Conservation (phyloP, 2,888 invertebrate species). For the Drosophila mercatorum region DNA sequence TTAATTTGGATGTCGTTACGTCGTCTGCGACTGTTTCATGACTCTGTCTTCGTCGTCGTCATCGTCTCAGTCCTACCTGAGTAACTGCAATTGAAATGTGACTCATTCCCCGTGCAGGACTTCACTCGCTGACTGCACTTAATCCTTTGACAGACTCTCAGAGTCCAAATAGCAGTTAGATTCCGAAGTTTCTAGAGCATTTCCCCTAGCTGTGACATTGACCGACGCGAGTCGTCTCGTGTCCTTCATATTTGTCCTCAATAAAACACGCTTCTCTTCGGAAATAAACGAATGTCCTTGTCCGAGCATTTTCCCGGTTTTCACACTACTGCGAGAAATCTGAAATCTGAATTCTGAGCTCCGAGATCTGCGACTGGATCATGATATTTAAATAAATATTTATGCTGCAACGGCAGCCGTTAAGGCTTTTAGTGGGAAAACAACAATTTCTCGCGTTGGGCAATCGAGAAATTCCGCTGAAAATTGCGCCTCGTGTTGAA, state of each 20-base stretch:
- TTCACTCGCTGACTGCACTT: constrained; percentile 24
- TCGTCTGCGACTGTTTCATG: constrained; percentile 29
- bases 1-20: constrained; percentile 23
- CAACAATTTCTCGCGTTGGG: constrained; percentile 11
- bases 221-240: background rate
- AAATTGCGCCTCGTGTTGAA: constrained; percentile 26
- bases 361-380: constrained; percentile 60
- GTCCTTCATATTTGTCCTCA: constrained; percentile 49
- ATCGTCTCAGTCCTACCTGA: constrained; percentile 40
- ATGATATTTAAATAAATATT: constrained; percentile 75
- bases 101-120: constrained; percentile 16
- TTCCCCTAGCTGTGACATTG: constrained; percentile 25
- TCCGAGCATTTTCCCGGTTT: constrained; percentile 50
- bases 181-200: constrained; percentile 13
- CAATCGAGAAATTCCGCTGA: constrained; percentile 53
- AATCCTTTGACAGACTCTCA: constrained; percentile 49
- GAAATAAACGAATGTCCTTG: constrained; percentile 36
- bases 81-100: constrained; percentile 47
- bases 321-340: constrained; percentile 59
- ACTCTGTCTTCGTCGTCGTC: constrained; percentile 6
- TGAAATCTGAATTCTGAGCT: constrained; percentile 9
- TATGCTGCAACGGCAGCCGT: constrained; percentile 60
- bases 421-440: constrained; percentile 75
- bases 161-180: constrained; percentile 1
- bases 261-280: constrained; percentile 24